Conservation (phyloP, 2,113 vertebrate genomes). For the Gavialis gangeticus region DNA sequence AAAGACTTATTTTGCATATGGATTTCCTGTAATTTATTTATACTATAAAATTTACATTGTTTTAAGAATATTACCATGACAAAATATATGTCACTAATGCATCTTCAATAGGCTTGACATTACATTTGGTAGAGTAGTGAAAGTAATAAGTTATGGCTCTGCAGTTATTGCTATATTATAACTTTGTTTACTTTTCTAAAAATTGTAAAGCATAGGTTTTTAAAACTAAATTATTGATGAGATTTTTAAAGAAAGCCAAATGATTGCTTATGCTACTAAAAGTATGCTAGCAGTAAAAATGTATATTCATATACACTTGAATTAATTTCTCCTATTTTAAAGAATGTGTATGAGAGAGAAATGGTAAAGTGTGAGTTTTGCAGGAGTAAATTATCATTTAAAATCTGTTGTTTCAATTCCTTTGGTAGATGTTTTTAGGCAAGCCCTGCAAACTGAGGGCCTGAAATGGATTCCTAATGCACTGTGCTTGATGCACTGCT, state of each 20-base stretch:
- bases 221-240: neutral
- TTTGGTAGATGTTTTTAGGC: neutral
- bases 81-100: neutral
- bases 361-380: neutral
- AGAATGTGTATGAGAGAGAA: neutral
- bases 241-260: neutral
- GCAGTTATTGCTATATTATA: neutral
- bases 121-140: neutral
- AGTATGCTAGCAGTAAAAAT: neutral
- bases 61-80: neutral
- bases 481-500: neutral
- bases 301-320: neutral
- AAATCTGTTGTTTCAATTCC: neutral
- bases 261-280: neutral
- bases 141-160: neutral
- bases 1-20: neutral
- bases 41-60: neutral
- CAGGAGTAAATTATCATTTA: neutral
- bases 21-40: neutral
- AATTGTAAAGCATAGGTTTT: neutral
- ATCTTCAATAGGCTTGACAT: constrained; percentile 4
- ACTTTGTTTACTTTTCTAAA: neutral
- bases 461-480: neutral
- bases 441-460: neutral
- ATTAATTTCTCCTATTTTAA: neutral